These are phyloP conservation scores for Jordanella pulchra DNA, from an alignment of 2,797 vertebrate genomes.

Conservation along the genomic window DNA sequence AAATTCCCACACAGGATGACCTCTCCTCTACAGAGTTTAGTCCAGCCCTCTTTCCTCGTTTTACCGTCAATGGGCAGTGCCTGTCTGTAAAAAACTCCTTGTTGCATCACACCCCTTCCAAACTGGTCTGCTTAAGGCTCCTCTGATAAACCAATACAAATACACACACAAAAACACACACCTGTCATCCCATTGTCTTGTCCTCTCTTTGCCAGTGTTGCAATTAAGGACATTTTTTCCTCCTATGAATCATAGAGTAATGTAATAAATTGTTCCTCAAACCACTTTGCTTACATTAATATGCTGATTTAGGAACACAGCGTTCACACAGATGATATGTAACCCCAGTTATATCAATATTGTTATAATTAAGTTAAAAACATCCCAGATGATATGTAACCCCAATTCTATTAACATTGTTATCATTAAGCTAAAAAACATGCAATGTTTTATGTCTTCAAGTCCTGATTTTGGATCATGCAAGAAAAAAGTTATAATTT, in stretches of 20 bases:
- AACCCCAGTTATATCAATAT: neutral
- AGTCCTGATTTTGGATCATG: neutral
- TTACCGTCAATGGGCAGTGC: conserved; percentile 82
- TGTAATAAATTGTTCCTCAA: conserved; percentile 32
- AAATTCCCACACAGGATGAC: conserved; percentile 78
- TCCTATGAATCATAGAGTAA: conserved; percentile 30
- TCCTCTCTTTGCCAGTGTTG: conserved; percentile 45
- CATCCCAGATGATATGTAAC: neutral
- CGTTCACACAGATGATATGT: neutral
- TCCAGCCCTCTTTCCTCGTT: conserved; percentile 67
- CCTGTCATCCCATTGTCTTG: conserved; percentile 50
- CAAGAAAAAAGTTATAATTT: neutral
- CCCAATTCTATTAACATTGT: neutral
- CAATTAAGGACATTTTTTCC: conserved; percentile 46
- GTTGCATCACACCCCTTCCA: conserved; percentile 74
- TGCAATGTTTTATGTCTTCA: neutral
- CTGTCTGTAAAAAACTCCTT: conserved; percentile 74
- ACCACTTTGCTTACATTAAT: conserved; percentile 6
- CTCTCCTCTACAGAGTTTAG: conserved; percentile 69
- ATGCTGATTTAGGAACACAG: conserved; percentile 2
- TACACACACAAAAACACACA: conserved; percentile 27
- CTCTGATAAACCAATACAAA: conserved; percentile 61
- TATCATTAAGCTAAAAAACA: neutral
- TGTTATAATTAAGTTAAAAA: neutral
- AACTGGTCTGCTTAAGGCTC: conserved; percentile 58